A percentile compares a stretch with the other conserved stretches of the same genome.
Evolutionary conservation across 1,140 invertebrate species (phyloP).

Genomic region (Drosophila orosa): DNA sequence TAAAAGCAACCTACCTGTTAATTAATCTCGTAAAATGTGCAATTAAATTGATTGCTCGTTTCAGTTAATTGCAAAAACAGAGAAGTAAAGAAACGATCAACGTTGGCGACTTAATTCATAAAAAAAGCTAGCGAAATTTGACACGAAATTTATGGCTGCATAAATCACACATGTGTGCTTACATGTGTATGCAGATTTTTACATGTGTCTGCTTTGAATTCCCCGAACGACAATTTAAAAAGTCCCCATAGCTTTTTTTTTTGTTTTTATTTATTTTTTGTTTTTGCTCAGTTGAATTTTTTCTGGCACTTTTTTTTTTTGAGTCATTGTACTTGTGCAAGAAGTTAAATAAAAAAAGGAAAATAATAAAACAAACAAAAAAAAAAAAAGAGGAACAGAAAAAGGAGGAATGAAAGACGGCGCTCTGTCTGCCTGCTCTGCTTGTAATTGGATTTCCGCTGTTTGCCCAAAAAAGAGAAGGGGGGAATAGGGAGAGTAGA

Average conservation of each 20-base stretch:
- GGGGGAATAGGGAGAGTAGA: background rate
- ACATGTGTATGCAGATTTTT: conserved; percentile 46
- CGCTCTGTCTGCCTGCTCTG: conserved; percentile 62
- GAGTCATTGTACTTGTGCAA: conserved; percentile 31
- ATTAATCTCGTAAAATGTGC: conserved; percentile 18
- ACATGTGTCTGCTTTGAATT: conserved; percentile 46
- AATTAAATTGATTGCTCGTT: conserved; percentile 27
- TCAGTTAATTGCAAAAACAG: conserved; percentile 9
- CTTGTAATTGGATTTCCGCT: conserved; percentile 79
- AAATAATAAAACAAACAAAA: conserved; percentile 10
- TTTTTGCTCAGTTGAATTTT: conserved; percentile 20
- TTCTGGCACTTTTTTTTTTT: conserved; percentile 18
- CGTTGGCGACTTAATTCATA: conserved; percentile 20
- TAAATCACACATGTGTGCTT: conserved; percentile 40
- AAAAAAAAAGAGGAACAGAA: conserved; percentile 18
- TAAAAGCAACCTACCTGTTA: background rate
- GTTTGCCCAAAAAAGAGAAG: conserved; percentile 47
- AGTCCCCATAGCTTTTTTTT: conserved; percentile 4
- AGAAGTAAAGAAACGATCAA: conserved; percentile 1
- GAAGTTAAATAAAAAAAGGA: conserved; percentile 23
- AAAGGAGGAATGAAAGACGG: conserved; percentile 30
- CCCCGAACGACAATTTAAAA: conserved; percentile 37
- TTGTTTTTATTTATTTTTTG: background rate
- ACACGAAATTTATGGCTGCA: conserved; percentile 38
- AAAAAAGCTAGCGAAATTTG: conserved; percentile 36